Base-by-base conservation (phyloP, 2,888 invertebrate genomes). In the Erebia ligea region DNA sequence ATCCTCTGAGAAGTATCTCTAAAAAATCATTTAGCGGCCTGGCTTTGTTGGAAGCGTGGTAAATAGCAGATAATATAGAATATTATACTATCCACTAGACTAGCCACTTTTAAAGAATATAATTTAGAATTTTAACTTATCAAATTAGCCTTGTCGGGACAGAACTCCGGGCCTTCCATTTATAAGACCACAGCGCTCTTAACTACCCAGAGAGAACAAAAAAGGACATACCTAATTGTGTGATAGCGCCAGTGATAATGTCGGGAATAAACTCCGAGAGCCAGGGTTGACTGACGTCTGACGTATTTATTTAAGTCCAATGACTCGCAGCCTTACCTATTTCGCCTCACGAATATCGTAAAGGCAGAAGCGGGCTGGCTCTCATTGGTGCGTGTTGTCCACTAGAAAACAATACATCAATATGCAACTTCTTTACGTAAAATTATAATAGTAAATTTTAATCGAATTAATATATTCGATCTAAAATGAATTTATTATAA, bases 381-480 rank as follows among this genome's bases (percentile, higher is more conserved):
- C 79, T 80, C 83, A 82, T 83, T 83, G 82, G 83, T 77, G 80
- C 73, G 73, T 73, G 75, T 74, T 73, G 73, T 73, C 67, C 56
- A 15, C 17, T 48, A 21, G 17, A 67, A 48, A 67, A 48, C 21
- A 59, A 59, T 40, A 15, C 13, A 48, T 48, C 62, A 48, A 15
- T 21, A 62, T 62, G 59, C 10, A 17, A 48, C 21, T 13, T 48
- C 2, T 21, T 8, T 21, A 8, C 45, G 45, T 17, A 6, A 62
- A 62, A 45, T 48, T 17, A 21, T 52, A 1, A 25, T 1, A 50
- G 8, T 4, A 8, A 40, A 19, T 19, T 61, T 13, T 2, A 40
- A 61, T 45, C 19, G 10, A 45, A 61, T 11, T 42, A 61, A 58
- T 34, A 45, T 45, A 45, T 13, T 45, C 45, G 11, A 25, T 15